A percentile compares a stretch with the other conserved stretches of the same genome.
Conservation (phyloP, 2,113 vertebrate genomes). For the Scortum barcoo region DNA sequence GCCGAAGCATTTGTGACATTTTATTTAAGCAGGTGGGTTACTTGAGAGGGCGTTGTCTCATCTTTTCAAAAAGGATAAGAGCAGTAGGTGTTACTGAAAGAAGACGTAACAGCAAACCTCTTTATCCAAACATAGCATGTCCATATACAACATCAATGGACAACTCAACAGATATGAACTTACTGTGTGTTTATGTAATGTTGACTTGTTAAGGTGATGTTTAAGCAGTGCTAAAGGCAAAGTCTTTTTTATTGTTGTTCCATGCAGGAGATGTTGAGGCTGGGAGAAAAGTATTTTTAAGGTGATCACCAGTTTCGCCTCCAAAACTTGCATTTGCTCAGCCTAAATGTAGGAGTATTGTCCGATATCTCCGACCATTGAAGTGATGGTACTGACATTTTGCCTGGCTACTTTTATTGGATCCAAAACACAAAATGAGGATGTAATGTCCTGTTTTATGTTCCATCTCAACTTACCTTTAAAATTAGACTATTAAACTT, state of each 20-base stretch:
- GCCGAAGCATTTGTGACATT: slow-evolving; percentile 10
- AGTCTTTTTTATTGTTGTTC: no score
- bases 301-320: no score
- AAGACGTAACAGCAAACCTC: background rate
- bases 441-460: background rate
- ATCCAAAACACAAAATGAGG: background rate
- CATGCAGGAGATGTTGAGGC: no score
- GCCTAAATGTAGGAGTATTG: background rate
- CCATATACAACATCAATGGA: background rate
- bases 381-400: slow-evolving; percentile 12
- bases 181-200: no score
- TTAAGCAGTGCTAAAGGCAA: no score
- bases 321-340: no score
- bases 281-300: no score
- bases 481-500: background rate
- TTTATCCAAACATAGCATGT: background rate
- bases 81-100: background rate
- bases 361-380: background rate
- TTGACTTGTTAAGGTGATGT: no score
- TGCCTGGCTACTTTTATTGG: background rate
- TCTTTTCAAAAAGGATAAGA: background rate
- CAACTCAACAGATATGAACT: no score
- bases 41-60: background rate
- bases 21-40: slow-evolving; percentile 13
- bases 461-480: background rate